Evolutionary conservation across 2,113 vertebrate species (phyloP).

Genomic region (Pleuronectes platessa): DNA sequence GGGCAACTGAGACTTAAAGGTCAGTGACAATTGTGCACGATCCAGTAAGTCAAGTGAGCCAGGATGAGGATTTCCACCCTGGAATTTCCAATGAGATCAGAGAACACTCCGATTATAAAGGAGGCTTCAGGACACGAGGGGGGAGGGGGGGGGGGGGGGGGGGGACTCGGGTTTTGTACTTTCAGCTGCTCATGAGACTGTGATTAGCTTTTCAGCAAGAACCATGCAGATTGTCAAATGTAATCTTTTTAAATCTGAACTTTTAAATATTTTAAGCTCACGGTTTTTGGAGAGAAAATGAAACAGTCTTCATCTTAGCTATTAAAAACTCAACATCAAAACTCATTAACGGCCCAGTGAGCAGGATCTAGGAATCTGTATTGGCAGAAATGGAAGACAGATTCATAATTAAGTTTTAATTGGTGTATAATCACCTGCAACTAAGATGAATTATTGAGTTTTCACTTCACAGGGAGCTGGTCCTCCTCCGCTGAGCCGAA

Average conservation of each 20-base stretch:
- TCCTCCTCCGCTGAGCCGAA: background rate
- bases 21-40: slow-evolving; percentile 31
- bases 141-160: background rate
- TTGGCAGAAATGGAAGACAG: background rate
- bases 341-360: background rate
- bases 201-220: slow-evolving; percentile 22
- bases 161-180: slow-evolving; percentile 1
- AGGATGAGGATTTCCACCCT: slow-evolving; percentile 25
- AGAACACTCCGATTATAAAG: slow-evolving; percentile 44
- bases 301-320: background rate
- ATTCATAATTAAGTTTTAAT: background rate
- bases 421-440: background rate
- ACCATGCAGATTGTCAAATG: background rate
- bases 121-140: slow-evolving; percentile 24
- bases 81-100: slow-evolving; percentile 47
- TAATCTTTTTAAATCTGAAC: background rate
- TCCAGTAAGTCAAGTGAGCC: slow-evolving; percentile 30
- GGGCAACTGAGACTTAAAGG: slow-evolving; percentile 37
- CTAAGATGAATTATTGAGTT: background rate
- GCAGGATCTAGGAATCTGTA: background rate
- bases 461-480: background rate
- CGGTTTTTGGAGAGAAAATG: background rate
- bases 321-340: slow-evolving; percentile 29
- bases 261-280: background rate
- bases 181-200: slow-evolving; percentile 30